Conservation (phyloP, 2,113 vertebrate species). For the Martes martes region DNA sequence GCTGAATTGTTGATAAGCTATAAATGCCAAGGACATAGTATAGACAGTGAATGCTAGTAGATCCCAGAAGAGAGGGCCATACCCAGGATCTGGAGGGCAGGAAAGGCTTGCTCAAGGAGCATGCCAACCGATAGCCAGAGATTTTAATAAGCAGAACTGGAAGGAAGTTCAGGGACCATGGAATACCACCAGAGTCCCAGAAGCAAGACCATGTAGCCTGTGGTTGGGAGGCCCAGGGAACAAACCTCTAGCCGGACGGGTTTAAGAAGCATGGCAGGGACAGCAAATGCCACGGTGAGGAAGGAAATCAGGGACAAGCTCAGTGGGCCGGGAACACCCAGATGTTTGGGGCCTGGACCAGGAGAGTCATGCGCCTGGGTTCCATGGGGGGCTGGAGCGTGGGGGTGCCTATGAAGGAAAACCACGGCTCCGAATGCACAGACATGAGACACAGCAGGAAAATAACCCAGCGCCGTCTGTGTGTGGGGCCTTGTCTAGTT, state of each 20-base stretch:
- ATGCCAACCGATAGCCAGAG: fast-evolving
- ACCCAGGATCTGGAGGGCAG: not conserved
- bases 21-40: not conserved
- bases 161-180: not conserved
- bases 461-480: fast-evolving
- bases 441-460: not conserved
- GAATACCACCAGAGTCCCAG: not conserved
- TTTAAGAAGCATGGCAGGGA: not conserved
- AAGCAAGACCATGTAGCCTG: not conserved
- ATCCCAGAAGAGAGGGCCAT: not conserved
- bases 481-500: fast-evolving
- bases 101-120: not conserved
- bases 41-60: not conserved
- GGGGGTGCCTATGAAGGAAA: not conserved
- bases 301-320: not conserved
- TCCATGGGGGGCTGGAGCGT: not conserved
- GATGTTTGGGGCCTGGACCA: not conserved
- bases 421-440: fast-evolving
- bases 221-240: not conserved
- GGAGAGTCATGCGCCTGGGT: not conserved
- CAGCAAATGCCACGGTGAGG: not conserved
- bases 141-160: not conserved
- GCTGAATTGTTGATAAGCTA: not conserved
- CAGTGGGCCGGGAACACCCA: not conserved
- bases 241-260: not conserved